These are phyloP conservation scores for Brachypteracias leptosomus DNA, from an alignment of 2,113 vertebrate species.

Conservation along the genomic window DNA sequence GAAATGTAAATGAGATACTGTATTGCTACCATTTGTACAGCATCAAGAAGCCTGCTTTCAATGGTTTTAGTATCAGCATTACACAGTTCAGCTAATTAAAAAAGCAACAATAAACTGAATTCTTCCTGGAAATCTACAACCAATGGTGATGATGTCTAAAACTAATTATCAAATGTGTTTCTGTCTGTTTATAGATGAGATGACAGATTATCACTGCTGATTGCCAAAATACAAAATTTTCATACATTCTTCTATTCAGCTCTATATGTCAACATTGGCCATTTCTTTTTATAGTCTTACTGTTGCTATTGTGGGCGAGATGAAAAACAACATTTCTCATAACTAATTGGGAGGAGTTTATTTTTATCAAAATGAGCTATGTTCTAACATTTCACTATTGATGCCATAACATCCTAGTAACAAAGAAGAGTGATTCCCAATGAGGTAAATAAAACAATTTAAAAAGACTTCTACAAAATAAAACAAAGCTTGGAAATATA, in stretches of 20 bases:
- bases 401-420: background rate
- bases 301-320: background rate
- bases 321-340: background rate
- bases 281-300: background rate
- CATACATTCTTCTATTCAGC: background rate
- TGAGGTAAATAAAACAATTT: background rate
- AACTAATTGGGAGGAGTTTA: background rate
- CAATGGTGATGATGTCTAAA: background rate
- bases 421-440: background rate
- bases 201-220: background rate
- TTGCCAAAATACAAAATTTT: background rate
- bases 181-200: background rate
- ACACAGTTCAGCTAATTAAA: background rate
- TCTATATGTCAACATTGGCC: background rate
- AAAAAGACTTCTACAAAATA: background rate
- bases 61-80: background rate
- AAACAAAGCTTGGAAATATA: background rate
- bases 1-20: constrained; percentile 41
- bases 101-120: background rate
- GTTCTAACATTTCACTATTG: background rate
- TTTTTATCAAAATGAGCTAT: background rate
- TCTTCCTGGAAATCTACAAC: background rate
- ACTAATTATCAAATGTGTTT: background rate
- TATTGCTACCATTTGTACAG: background rate
- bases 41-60: background rate